Percentiles rank a stretch among this genome's conserved stretches.
Evolutionary conservation across 2,113 vertebrate species (phyloP).

Genomic region (Camelus dromedarius): DNA sequence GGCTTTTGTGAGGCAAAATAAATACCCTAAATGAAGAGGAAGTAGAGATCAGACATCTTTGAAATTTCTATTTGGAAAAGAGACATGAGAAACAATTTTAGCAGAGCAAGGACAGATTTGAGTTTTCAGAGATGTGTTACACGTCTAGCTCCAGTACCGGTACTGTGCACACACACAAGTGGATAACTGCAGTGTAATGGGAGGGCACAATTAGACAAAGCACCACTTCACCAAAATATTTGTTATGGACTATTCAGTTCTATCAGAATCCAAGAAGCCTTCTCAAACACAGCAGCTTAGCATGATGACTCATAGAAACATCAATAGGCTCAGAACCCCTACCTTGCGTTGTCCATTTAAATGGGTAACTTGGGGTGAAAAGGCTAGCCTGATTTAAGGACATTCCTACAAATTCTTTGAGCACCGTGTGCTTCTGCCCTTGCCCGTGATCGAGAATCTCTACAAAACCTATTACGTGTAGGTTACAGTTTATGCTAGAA

Average conservation of each 20-base stretch:
- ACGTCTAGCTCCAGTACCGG: not conserved
- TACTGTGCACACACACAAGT: not conserved
- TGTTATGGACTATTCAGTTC: not conserved
- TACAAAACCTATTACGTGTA: not conserved
- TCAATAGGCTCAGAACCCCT: not conserved
- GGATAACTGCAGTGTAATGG: no score
- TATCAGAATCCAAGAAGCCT: not conserved
- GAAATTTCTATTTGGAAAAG: constrained; percentile 23
- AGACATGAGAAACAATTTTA: not conserved
- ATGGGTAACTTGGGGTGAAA: not conserved
- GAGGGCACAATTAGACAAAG: not conserved
- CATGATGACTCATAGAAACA: not conserved
- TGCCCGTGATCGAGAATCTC: not conserved
- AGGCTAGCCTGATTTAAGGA: not conserved
- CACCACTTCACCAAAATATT: not conserved
- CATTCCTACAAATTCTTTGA: not conserved
- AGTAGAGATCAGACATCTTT: not conserved
- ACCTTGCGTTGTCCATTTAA: not conserved
- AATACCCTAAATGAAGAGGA: not conserved
- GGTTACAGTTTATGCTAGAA: not conserved
- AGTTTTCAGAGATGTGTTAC: not conserved
- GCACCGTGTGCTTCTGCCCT: not conserved
- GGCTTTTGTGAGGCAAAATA: not conserved
- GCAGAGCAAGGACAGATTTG: not conserved
- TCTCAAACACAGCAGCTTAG: not conserved